Evolutionary conservation across 2,888 invertebrate genomes (phyloP).

Genomic region (Tenthredo notha): DNA sequence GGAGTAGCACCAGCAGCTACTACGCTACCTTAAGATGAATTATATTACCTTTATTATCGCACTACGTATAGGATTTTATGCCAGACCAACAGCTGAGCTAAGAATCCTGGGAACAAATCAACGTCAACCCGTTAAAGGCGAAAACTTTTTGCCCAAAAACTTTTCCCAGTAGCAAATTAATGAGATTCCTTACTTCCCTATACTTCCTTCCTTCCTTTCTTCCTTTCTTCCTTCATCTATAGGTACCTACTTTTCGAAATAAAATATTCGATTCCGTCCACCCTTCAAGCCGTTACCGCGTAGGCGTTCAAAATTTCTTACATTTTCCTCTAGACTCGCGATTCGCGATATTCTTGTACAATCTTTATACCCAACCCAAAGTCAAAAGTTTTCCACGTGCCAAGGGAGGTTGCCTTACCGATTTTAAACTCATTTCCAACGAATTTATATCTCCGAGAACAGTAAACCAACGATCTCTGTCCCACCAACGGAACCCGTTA

Average conservation of each 20-base stretch:
- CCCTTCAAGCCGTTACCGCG: neutral
- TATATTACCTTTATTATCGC: conserved; percentile 13
- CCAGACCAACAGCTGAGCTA: conserved; percentile 6
- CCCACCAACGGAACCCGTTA: conserved; percentile 13
- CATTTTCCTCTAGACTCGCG: neutral
- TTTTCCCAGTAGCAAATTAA: conserved; percentile 35
- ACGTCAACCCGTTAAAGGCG: conserved; percentile 24
- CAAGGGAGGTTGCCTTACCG: conserved; percentile 61
- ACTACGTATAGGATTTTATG: neutral
- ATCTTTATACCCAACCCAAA: neutral
- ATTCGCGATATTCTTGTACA: neutral
- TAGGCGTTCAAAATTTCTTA: neutral
- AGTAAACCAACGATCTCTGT: conserved; percentile 8
- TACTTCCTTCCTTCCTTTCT: conserved; percentile 41
- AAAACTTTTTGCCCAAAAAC: conserved; percentile 22
- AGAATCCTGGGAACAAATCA: conserved; percentile 35
- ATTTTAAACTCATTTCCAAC: conserved; percentile 74
- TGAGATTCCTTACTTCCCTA: conserved; percentile 51
- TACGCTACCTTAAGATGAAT: conserved; percentile 3
- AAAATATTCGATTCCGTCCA: conserved; percentile 34
- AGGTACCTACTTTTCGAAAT: neutral
- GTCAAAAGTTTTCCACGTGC: conserved; percentile 57
- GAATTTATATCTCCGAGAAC: conserved; percentile 64
- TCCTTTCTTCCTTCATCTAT: conserved; percentile 3
- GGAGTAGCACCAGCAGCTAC: neutral